phyloP scores from a whole-genome alignment of 2,113 vertebrate species.

The Lepus timidus region DNA sequence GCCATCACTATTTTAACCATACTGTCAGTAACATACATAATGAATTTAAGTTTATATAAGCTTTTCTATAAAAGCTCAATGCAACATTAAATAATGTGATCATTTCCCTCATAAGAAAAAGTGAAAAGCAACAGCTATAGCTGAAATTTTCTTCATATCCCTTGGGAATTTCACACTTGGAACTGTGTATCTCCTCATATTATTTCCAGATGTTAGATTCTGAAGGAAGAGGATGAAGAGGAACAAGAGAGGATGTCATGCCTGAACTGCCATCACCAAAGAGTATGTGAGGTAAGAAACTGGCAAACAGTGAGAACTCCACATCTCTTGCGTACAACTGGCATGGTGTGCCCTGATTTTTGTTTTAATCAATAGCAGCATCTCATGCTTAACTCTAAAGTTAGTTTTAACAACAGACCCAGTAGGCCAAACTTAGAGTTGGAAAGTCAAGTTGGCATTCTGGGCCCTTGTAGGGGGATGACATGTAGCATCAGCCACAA shows the following conservation, averaged over 20 bases:
- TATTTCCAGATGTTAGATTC: background rate
- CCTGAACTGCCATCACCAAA: background rate
- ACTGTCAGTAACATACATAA: background rate
- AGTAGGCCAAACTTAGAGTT: background rate
- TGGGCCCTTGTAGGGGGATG: background rate
- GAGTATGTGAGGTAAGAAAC: background rate
- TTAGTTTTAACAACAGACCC: background rate
- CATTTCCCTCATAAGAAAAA: background rate
- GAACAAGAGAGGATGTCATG: background rate
- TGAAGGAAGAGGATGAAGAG: background rate
- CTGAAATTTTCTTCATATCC: background rate
- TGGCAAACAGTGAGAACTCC: background rate
- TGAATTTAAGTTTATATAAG: slow-evolving; percentile 6
- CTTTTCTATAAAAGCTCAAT: background rate
- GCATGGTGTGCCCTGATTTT: too few species aligned
- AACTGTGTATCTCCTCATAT: background rate
- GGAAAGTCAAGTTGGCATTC: background rate
- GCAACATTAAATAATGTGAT: background rate
- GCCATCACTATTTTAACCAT: background rate
- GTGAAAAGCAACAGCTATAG: background rate
- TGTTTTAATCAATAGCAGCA: background rate
- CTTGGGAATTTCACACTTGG: slow-evolving; percentile 2
- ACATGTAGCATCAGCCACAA: background rate
- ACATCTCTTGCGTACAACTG: background rate
- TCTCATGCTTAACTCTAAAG: background rate